Base-by-base conservation (phyloP, 1,140 invertebrate genomes). In the Bombus fervidus region DNA sequence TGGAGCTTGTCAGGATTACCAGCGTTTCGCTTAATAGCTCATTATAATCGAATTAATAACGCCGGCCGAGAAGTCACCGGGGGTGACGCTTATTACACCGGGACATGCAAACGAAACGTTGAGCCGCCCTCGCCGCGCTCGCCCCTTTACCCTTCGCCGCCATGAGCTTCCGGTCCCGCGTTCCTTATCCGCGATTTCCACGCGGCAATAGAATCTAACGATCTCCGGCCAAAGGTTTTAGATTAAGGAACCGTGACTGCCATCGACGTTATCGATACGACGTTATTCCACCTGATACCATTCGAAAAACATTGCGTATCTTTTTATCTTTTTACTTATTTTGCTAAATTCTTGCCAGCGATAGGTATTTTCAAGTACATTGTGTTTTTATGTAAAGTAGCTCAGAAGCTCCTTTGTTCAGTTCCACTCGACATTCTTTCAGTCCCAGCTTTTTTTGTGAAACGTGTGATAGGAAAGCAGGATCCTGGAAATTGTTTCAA, bases 21-120 rank as follows among this genome's bases (percentile, higher is more conserved):
- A 85, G 91, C 88, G 89, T 91, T 94, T 90, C 91, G 90, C 87
- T 94, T 93, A 93, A 93, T 94, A 92, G 91, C 91, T 94, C 93
- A 94, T 94, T 94, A 94, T 94, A 94, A 94, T 93, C 92, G 87
- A 93, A 94, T 94, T 94, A 94, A 94, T 93, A 94, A 93, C 87
- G 88, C 83, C 91, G 78, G 83, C 71, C 84, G 83, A 81, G 89
- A 87, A 78, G 76, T 80, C 81, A 83, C 75, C 71, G 89, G 82
- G 81, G 87, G 77, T 79, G 85, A 91, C 90, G 87, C 90, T 94
- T 90, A 94, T 93, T 94, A 91, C 93, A 59, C 53, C 71, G 39
- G 12, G 87, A 90, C 93, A 94, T 91, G 93, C 94, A 86, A 94
- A 89, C 83, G 72, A 87, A 83, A 87, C 78, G 75, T 10, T 75